Evolutionary conservation across 1,140 invertebrate genomes (phyloP), one percentile per base, ranked within the genome.

Genomic region (Penaeus vannamei): DNA sequence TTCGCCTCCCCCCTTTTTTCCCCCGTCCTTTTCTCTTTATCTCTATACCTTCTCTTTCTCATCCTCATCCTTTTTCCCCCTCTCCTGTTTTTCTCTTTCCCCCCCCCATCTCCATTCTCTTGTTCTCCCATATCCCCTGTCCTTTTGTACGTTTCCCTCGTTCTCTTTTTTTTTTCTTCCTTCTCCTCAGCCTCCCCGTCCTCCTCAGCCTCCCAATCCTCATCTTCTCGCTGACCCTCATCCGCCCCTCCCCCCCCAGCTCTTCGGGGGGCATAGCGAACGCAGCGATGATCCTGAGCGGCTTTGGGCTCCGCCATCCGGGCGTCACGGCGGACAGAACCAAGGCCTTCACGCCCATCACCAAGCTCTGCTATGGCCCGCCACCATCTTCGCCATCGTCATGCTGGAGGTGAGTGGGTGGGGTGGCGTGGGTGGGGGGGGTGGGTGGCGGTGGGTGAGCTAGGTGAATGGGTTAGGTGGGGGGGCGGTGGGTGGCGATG

Each of bases 321-420:
- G 86, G 90, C 32, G 61, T 90, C 17, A 42, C 77, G 62, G 90
- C 72, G 17, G 90, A 90, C 76, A 32, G 83, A 23, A 90, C 90
- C 22, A 90, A 90, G 42, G 72, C 62, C 26, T 90, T 88, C 82
- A 85, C 86, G 29, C 90, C 90, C 26, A 88, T 90, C 82, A 88
- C 77, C 82, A 85, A 85, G 61, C 1, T 90, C 26, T 83, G 59
- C 66, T 91, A 91, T 26, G 82, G 62, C 1, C 59, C 7, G 90
- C 90, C 53, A 32, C 86, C 64, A 61, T 91, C 46, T 69, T 64
- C n/a, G 76, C 84, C 32, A 82, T 91, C 59, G 46, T 85, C 46
- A 89, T 91, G 90, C 22, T 91, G 86, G 90, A 91, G 83, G 90
- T 91, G 53, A 89, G 29, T 26, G 36, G 17, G 66, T n/a, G n/a